A percentile compares a stretch with the other conserved stretches of the same genome.
Evolutionary conservation across 2,888 invertebrate species (phyloP).

Genomic region (Portevinia maculata): DNA sequence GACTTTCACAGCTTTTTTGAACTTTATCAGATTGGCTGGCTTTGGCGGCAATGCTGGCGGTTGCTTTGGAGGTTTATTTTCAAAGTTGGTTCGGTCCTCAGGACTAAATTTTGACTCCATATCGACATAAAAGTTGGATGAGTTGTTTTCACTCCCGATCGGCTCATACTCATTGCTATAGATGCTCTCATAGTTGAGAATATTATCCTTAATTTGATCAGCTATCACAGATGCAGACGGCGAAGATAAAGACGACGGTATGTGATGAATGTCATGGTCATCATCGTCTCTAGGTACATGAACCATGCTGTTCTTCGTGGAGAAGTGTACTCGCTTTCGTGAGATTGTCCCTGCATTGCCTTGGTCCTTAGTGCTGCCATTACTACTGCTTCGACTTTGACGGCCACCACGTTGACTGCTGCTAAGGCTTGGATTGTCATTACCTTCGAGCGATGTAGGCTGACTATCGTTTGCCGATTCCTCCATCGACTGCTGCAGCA

Average conservation of each 20-base stretch:
- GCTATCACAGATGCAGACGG: slow-evolving; percentile 47
- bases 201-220: slow-evolving; percentile 81
- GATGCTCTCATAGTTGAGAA: slow-evolving; percentile 85
- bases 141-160: slow-evolving; percentile 83
- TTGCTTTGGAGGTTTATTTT: slow-evolving; percentile 84
- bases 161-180: slow-evolving; percentile 91
- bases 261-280: slow-evolving; percentile 66
- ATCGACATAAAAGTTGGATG: slow-evolving; percentile 86
- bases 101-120: slow-evolving; percentile 85
- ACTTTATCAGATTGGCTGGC: slow-evolving; percentile 88
- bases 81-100: slow-evolving; percentile 75
- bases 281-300: slow-evolving; percentile 81
- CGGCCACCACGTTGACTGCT: slow-evolving; percentile 80
- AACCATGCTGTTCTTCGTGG: slow-evolving; percentile 86
- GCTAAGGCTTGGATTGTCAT: slow-evolving; percentile 66
- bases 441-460: slow-evolving; percentile 74
- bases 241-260: slow-evolving; percentile 31
- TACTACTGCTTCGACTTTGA: slow-evolving; percentile 75
- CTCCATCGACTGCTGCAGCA: slow-evolving; percentile 89
- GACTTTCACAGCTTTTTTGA: slow-evolving; percentile 83
- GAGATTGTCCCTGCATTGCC: slow-evolving; percentile 76
- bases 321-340: slow-evolving; percentile 86
- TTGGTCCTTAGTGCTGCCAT: slow-evolving; percentile 67
- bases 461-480: slow-evolving; percentile 79
- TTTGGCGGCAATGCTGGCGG: slow-evolving; percentile 92